Evolutionary conservation across 2,113 vertebrate genomes (phyloP).

Genomic region (Crotalus horridus): DNA sequence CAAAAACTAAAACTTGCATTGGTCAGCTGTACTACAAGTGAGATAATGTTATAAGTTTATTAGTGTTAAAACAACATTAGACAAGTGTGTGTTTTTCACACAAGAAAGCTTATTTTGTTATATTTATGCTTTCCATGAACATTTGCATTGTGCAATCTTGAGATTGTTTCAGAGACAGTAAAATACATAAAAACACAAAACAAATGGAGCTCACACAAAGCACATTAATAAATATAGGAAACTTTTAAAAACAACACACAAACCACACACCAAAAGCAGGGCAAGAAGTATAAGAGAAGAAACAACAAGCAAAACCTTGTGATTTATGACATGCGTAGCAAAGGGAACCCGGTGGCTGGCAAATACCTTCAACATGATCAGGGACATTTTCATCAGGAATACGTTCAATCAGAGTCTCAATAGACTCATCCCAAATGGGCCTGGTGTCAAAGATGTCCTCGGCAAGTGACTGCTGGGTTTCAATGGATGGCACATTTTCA

Average conservation of each 20-base stretch:
- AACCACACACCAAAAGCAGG: constrained; percentile 53
- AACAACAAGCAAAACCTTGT: constrained; percentile 61
- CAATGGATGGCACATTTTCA: constrained; percentile 85
- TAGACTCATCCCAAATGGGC: constrained; percentile 94
- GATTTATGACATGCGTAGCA: constrained; percentile 83
- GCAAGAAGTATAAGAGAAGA: constrained; percentile 65
- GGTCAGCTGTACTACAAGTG: constrained; percentile 52
- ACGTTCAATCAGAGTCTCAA: constrained; percentile 99
- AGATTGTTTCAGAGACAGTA: constrained; percentile 77
- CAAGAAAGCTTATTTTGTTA: constrained; percentile 35
- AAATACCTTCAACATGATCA: constrained; percentile 96
- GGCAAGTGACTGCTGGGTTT: constrained; percentile 84
- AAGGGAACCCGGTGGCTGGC: constrained; percentile 84
- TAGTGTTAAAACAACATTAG: constrained; percentile 6
- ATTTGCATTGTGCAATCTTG: constrained; percentile 84
- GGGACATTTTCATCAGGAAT: constrained; percentile 93
- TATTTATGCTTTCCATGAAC: constrained; percentile 64
- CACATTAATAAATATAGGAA: constrained; percentile 76
- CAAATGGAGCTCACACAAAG: constrained; percentile 71
- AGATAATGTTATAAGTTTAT: constrained; percentile 4
- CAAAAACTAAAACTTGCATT: constrained; percentile 68
- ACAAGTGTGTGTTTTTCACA: constrained; percentile 14
- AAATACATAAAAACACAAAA: constrained; percentile 73
- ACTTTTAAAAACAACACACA: constrained; percentile 71
- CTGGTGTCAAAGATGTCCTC: constrained; percentile 96